These are phyloP conservation scores for Drosophila pachea DNA, from an alignment of 1,140 invertebrate genomes.

Conservation along the genomic window DNA sequence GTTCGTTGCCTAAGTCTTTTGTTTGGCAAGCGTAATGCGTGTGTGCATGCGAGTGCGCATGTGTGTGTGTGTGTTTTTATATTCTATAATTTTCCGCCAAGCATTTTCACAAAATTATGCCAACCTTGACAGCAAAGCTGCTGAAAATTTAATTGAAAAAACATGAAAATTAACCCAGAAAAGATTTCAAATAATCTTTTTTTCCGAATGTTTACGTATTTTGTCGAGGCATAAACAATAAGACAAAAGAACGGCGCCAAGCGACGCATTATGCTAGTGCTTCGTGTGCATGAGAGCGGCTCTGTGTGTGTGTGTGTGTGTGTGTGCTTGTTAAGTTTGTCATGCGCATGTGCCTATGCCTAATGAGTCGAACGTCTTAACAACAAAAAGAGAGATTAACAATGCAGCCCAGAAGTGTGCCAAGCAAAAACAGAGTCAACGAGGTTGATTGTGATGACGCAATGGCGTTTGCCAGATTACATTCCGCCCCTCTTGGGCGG, in stretches of 20 bases:
- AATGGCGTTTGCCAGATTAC: conserved; percentile 30
- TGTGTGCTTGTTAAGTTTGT: conserved; percentile 46
- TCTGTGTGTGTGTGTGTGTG: conserved; percentile 5
- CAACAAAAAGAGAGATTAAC: conserved; percentile 19
- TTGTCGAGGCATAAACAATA: conserved; percentile 43
- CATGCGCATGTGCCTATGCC: conserved; percentile 45
- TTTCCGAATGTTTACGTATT: conserved; percentile 24
- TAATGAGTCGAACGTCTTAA: conserved; percentile 43
- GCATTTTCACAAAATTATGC: conserved; percentile 54
- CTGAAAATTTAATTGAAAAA: conserved; percentile 45
- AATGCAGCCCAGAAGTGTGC: conserved; percentile 51
- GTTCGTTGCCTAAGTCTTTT: conserved; percentile 66
- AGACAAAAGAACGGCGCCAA: conserved; percentile 50
- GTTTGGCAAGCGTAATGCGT: conserved; percentile 18
- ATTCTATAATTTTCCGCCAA: conserved; percentile 55
- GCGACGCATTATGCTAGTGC: background rate
- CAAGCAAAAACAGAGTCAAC: conserved; percentile 11
- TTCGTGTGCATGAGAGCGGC: no score
- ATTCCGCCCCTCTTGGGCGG: background rate
- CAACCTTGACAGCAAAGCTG: conserved; percentile 51
- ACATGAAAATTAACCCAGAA: conserved; percentile 57
- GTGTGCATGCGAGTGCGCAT: conserved; percentile 42
- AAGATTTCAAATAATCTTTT: conserved; percentile 28
- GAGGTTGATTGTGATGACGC: conserved; percentile 35
- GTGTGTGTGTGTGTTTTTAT: conserved; percentile 17